Conservation (phyloP, 2,888 invertebrate genomes). For the Deilephila porcellus region DNA sequence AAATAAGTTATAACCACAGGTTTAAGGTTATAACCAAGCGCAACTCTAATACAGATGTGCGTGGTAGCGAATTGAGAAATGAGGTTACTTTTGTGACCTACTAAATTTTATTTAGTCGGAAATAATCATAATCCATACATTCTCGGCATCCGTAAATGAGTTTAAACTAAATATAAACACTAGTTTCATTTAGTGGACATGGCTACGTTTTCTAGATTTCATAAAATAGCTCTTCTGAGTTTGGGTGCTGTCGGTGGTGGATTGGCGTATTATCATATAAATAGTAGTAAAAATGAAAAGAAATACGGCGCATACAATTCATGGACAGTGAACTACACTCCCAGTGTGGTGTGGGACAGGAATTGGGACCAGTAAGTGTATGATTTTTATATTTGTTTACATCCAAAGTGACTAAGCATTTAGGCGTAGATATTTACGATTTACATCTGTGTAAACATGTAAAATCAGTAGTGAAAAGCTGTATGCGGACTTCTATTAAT, state of each 20-base stretch:
- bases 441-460: neutral
- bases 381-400: constrained; percentile 2
- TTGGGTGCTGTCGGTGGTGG: constrained; percentile 88
- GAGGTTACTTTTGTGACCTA: constrained; percentile 33
- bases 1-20: too few species aligned
- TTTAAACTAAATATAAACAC: constrained; percentile 19
- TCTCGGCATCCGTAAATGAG: constrained; percentile 19
- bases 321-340: constrained; percentile 88
- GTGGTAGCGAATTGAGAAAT: constrained; percentile 18
- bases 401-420: constrained; percentile 19
- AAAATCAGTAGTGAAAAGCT: neutral
- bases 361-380: constrained; percentile 94
- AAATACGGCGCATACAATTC: constrained; percentile 85
- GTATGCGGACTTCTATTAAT: constrained; percentile 15
- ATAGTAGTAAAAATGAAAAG: constrained; percentile 67
- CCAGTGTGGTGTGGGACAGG: constrained; percentile 90
- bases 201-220: constrained; percentile 84
- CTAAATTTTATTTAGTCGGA: constrained; percentile 4
- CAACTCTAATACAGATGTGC: neutral
- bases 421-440: neutral
- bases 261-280: constrained; percentile 85
- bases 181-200: constrained; percentile 55
- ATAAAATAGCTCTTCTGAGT: constrained; percentile 84
- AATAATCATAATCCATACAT: constrained; percentile 8
- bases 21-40: neutral